phyloP scores from a whole-genome alignment of 2,888 invertebrate species.

The Lobophora halterata region DNA sequence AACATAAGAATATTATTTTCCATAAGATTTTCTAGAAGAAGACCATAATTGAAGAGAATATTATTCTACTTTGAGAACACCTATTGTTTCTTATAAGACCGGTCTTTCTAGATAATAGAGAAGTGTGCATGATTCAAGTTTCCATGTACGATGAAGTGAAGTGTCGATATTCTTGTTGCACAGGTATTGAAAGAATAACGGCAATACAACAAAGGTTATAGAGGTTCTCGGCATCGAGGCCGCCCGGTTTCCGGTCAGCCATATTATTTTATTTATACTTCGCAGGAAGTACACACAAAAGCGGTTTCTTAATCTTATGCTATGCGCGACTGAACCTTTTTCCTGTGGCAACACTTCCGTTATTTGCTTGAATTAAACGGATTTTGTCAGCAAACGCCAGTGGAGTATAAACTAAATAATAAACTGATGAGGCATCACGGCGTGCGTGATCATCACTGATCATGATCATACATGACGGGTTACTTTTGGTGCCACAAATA shows the following conservation, averaged over 20 bases:
- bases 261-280: constrained; percentile 64
- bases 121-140: no score
- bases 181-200: constrained; percentile 11
- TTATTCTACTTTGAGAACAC: no score
- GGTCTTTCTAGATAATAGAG: no score
- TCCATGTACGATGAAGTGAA: constrained; percentile 1
- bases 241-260: constrained; percentile 55
- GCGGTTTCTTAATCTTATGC: constrained; percentile 63
- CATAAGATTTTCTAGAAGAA: no score
- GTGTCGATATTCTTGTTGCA: constrained; percentile 1
- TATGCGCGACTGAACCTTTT: constrained; percentile 55
- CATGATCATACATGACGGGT: no score
- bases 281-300: constrained; percentile 61
- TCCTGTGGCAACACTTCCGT: constrained; percentile 59
- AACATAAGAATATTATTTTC: no score
- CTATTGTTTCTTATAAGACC: no score
- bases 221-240: constrained; percentile 50
- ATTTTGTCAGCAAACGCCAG: constrained; percentile 27
- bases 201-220: constrained; percentile 22
- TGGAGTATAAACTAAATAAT: constrained; percentile 19
- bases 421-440: constrained; percentile 13
- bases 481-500: no score
- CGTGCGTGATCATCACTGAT: no score
- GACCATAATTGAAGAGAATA: no score
- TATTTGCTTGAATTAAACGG: constrained; percentile 38